Conservation (phyloP, 2,888 invertebrate species). For the Pristionchus exspectatus region DNA sequence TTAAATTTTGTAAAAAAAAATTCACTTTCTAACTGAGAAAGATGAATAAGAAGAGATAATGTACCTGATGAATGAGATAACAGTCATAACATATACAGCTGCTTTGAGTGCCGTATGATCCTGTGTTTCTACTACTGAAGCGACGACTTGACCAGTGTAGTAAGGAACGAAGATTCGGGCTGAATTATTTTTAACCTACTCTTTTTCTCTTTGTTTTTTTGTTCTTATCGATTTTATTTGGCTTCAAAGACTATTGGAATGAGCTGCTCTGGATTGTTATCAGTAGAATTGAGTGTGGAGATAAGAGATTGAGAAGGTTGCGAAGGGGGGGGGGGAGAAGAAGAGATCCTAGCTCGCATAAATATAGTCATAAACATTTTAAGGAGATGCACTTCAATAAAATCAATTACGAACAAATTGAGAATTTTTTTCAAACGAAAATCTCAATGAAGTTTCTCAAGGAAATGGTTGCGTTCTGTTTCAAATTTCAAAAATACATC, state of each 20-base stretch:
- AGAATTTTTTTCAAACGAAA: too few species aligned
- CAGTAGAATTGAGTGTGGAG: conserved; percentile 22
- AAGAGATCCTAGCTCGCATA: too few species aligned
- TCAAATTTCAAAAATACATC: too few species aligned
- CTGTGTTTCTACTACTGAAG: conserved; percentile 79
- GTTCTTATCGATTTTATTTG: neutral
- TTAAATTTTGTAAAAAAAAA: too few species aligned
- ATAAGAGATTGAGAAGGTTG: neutral
- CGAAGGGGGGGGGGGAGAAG: neutral
- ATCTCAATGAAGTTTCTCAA: too few species aligned
- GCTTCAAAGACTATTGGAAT: neutral
- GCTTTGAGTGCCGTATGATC: conserved; percentile 77
- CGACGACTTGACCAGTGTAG: conserved; percentile 80
- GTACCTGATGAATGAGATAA: conserved; percentile 76
- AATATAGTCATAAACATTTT: too few species aligned
- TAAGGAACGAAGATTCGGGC: conserved; percentile 80
- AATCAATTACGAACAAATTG: too few species aligned
- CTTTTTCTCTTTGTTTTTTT: neutral
- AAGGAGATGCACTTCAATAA: too few species aligned
- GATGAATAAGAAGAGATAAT: too few species aligned
- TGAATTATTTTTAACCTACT: conserved; percentile 51
- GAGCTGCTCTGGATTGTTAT: neutral
- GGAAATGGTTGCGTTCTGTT: too few species aligned
- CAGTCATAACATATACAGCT: conserved; percentile 76
- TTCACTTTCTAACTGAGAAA: too few species aligned